Percentiles rank a stretch among this genome's conserved stretches.
These are phyloP conservation scores for Pristionchus maxplancki DNA, from an alignment of 2,888 invertebrate genomes.

Conservation along the genomic window DNA sequence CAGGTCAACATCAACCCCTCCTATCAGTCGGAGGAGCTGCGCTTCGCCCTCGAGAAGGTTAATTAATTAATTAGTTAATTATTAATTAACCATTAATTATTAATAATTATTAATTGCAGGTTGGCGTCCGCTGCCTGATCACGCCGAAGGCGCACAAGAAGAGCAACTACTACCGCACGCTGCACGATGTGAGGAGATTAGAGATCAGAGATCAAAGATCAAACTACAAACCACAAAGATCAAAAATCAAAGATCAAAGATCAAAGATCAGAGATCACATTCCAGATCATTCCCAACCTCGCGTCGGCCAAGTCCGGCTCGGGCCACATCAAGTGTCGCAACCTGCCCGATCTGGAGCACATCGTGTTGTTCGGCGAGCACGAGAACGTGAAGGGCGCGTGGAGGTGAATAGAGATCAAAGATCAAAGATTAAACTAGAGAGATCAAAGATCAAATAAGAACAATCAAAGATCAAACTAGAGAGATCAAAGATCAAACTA, in stretches of 20 bases:
- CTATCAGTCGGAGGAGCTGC: slow-evolving; percentile 84
- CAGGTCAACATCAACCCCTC: slow-evolving; percentile 87
- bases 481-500: slow-evolving; percentile 69
- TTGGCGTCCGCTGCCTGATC: slow-evolving; percentile 82
- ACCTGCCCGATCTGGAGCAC: slow-evolving; percentile 79
- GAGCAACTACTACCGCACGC: slow-evolving; percentile 83
- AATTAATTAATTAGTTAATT: slow-evolving; percentile 80
- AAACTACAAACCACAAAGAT: neutral
- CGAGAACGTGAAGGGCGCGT: slow-evolving; percentile 52
- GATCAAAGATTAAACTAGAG: slow-evolving; percentile 58
- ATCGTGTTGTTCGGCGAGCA: slow-evolving; percentile 81
- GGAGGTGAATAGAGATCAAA: slow-evolving; percentile 47
- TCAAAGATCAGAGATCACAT: neutral
- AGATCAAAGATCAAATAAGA: slow-evolving; percentile 78
- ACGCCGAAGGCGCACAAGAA: slow-evolving; percentile 83
- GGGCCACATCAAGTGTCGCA: slow-evolving; percentile 60
- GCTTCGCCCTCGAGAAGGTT: slow-evolving; percentile 84
- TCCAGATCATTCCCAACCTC: slow-evolving; percentile 68
- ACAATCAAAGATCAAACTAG: no score
- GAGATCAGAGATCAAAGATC: slow-evolving; percentile 17
- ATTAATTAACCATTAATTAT: neutral
- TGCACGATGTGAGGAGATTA: slow-evolving; percentile 52
- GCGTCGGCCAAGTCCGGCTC: slow-evolving; percentile 61
- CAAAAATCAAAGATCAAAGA: neutral
- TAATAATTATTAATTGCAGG: slow-evolving; percentile 71